phyloP scores from a whole-genome alignment of 2,113 vertebrate species.

The Promerops cafer region DNA sequence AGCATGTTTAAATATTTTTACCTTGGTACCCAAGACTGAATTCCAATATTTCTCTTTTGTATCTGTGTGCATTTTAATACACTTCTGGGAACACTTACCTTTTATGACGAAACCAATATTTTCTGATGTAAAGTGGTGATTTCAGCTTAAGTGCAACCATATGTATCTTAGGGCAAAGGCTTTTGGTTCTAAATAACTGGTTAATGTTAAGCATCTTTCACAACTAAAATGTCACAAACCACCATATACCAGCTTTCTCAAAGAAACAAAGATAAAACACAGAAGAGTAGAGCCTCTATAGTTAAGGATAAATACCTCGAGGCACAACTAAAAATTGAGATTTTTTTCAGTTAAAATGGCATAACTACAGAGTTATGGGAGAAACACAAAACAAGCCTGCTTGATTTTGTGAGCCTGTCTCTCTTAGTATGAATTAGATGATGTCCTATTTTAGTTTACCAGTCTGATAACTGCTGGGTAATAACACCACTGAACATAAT shows the following conservation, averaged over 20 bases:
- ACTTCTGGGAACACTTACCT: slow-evolving; percentile 65
- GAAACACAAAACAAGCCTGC: not conserved
- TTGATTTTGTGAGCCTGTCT: not conserved
- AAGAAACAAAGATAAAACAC: not conserved
- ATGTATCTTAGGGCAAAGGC: slow-evolving; percentile 17
- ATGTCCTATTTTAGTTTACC: not conserved
- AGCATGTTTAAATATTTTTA: slow-evolving; percentile 61
- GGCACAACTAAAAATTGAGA: not conserved
- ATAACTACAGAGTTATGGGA: not conserved
- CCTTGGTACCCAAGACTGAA: slow-evolving; percentile 57
- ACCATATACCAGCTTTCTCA: not conserved
- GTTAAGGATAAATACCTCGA: not conserved
- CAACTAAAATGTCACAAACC: slow-evolving; percentile 1
- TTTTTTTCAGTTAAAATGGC: not conserved
- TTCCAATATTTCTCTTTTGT: slow-evolving; percentile 62
- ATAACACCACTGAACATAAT: not conserved
- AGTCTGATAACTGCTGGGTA: not conserved
- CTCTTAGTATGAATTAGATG: not conserved
- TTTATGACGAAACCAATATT: slow-evolving; percentile 69
- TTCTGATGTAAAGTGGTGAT: slow-evolving; percentile 60
- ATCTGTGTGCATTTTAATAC: slow-evolving; percentile 54
- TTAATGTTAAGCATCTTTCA: slow-evolving; percentile 32
- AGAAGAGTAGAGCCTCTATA: not conserved
- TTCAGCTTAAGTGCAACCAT: slow-evolving; percentile 60
- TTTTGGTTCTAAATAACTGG: slow-evolving; percentile 11